Evolutionary conservation across 2,888 invertebrate genomes (phyloP).

Genomic region (Tetranychus piercei): DNA sequence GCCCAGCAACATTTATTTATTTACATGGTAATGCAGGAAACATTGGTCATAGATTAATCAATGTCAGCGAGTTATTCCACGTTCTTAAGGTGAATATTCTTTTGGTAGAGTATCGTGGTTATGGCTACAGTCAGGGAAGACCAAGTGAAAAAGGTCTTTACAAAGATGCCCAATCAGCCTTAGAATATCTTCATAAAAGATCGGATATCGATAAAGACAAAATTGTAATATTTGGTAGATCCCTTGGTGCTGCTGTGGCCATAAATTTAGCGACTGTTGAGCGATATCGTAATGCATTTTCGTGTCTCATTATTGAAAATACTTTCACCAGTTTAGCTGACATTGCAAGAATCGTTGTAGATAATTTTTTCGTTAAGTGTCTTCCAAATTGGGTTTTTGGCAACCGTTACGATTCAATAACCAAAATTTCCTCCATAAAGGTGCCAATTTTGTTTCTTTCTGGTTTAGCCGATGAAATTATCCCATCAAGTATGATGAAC

Average conservation of each 20-base stretch:
- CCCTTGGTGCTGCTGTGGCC: constrained; percentile 73
- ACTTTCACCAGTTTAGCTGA: constrained; percentile 87
- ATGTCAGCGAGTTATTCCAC: constrained; percentile 66
- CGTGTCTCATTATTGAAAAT: constrained; percentile 77
- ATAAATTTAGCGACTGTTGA: constrained; percentile 61
- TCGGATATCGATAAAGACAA: constrained; percentile 63
- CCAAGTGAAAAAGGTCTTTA: constrained; percentile 66
- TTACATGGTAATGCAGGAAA: constrained; percentile 94
- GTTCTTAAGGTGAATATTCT: constrained; percentile 65
- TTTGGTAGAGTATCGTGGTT: constrained; percentile 85
- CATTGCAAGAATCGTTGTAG: constrained; percentile 65
- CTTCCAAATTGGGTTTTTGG: constrained; percentile 68
- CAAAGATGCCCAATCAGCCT: constrained; percentile 64
- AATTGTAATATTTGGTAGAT: constrained; percentile 69
- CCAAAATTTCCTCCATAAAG: constrained; percentile 52
- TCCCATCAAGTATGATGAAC: constrained; percentile 77
- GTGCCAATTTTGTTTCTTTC: constrained; percentile 70
- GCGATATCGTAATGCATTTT: constrained; percentile 56
- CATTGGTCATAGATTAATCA: constrained; percentile 75
- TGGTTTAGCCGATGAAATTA: constrained; percentile 63
- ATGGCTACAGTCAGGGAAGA: constrained; percentile 67
- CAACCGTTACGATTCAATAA: constrained; percentile 47
- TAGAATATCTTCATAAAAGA: constrained; percentile 61
- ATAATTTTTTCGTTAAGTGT: constrained; percentile 50
- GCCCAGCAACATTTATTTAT: constrained; percentile 62